Base-by-base conservation (phyloP, 2,797 vertebrate genomes). In the Galaxias olidus region DNA sequence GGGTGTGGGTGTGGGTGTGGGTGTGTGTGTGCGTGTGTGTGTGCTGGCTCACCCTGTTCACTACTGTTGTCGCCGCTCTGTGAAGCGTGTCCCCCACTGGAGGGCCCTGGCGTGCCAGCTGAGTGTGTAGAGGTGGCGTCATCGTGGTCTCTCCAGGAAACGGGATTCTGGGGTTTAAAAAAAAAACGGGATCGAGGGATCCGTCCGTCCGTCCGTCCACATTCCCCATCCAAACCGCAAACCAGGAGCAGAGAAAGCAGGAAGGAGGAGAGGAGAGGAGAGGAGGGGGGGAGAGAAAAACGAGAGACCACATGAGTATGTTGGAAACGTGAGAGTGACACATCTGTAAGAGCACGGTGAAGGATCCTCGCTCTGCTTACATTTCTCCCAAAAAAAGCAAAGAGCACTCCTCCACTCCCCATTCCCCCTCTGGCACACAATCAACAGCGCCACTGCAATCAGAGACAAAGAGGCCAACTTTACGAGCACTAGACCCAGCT, bases 11-110 rank as follows among this genome's bases (percentile, higher is more conserved):
- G 15, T 59, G 41, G 49, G 18, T 52, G 14, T 1, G 10, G 12
- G 41, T 60, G 41, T 51, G n/a, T 48, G 52, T 51, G 52, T 47
- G 53, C 52, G 18, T 51, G 42, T 48, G 18, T 45, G 17, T 56
- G 49, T 59, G 66, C 73, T 69, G 63, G 87, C 94, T 96, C 95
- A 99, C 98, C 98, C 95, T 98, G 98, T 88, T 99, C 98, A 12
- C 98, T 99, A 94, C 98, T 98, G 94, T 99, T 99, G 94, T 99
- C 98, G 63, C 98, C 98, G 56, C 98, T 99, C 91, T 99, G 98
- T 70, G 98, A 99, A 75, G 98, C 97, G 9, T 98, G 98, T 80
- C 98, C 98, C 82, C 98, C 98, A 72, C 98, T 99, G 92, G 97
- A 99, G 89, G 98, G 98, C 84, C 98, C 98, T 7, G 98, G 98